These are phyloP conservation scores for Rhimphoctona megacephalus DNA, from an alignment of 2,888 invertebrate species.

Conservation along the genomic window DNA sequence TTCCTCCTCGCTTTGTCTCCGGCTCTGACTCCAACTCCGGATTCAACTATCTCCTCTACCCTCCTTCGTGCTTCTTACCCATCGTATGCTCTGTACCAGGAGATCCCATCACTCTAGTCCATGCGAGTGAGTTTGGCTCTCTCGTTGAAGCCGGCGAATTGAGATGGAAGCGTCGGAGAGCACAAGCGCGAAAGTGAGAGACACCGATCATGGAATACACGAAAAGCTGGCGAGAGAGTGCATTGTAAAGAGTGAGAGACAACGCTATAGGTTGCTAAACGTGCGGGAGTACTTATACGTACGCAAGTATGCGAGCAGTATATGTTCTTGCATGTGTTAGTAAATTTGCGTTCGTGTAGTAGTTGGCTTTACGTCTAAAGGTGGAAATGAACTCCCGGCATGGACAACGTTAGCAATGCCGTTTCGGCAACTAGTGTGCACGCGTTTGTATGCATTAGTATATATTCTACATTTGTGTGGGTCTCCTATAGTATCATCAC, in stretches of 20 bases:
- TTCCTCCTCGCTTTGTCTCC: constrained; percentile 81
- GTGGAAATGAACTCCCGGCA: constrained; percentile 81
- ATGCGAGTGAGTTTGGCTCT: constrained; percentile 40
- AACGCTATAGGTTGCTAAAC: constrained; percentile 27
- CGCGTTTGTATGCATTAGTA: not conserved
- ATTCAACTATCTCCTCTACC: constrained; percentile 76
- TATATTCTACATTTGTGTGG: not conserved
- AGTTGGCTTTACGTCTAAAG: constrained; percentile 75
- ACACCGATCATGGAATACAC: constrained; percentile 72
- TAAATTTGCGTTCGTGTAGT: constrained; percentile 51
- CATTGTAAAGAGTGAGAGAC: constrained; percentile 30
- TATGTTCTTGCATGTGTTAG: not conserved
- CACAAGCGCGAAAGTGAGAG: constrained; percentile 69
- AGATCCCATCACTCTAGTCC: constrained; percentile 60
- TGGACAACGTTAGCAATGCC: constrained; percentile 81
- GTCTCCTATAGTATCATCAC: constrained; percentile 73
- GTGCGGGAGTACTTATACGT: not conserved
- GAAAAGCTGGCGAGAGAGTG: constrained; percentile 45
- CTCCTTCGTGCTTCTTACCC: constrained; percentile 66
- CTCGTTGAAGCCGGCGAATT: constrained; percentile 61
- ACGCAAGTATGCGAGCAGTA: not conserved
- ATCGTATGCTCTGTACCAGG: constrained; percentile 50
- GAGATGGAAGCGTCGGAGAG: constrained; percentile 65
- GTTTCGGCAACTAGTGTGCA: constrained; percentile 67
- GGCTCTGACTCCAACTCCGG: constrained; percentile 75